These are phyloP conservation scores for Pterocles orientalis DNA, from an alignment of 2,113 vertebrate genomes.

Conservation along the genomic window DNA sequence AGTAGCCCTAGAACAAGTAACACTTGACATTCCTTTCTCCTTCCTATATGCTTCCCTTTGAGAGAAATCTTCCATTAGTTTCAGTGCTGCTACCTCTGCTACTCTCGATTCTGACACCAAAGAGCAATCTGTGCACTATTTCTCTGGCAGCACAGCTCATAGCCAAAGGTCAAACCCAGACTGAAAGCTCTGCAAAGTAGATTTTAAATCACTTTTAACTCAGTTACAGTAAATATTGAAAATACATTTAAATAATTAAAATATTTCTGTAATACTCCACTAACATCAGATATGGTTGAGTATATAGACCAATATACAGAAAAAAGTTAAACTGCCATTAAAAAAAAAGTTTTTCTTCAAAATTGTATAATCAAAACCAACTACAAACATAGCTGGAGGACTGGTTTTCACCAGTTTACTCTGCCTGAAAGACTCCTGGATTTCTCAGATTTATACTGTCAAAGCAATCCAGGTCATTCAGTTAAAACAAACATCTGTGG, in stretches of 20 bases:
- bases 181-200: not conserved
- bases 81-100: not conserved
- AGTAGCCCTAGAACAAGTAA: not conserved
- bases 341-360: not conserved
- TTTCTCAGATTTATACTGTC: not conserved
- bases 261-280: not conserved
- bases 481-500: not conserved
- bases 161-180: not conserved
- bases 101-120: not conserved
- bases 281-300: not conserved
- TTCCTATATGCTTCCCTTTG: not conserved
- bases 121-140: not conserved
- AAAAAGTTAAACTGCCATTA: not conserved
- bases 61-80: not conserved
- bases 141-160: not conserved
- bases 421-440: not conserved
- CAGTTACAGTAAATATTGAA: not conserved
- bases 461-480: not conserved
- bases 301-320: not conserved
- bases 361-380: not conserved
- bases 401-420: not conserved
- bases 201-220: not conserved
- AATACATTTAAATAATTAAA: not conserved
- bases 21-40: not conserved
- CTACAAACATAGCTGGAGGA: not conserved